Evolutionary conservation across 2,888 invertebrate genomes (phyloP), one percentile per base, ranked within the genome.

Genomic region (Resseliella maxima): DNA sequence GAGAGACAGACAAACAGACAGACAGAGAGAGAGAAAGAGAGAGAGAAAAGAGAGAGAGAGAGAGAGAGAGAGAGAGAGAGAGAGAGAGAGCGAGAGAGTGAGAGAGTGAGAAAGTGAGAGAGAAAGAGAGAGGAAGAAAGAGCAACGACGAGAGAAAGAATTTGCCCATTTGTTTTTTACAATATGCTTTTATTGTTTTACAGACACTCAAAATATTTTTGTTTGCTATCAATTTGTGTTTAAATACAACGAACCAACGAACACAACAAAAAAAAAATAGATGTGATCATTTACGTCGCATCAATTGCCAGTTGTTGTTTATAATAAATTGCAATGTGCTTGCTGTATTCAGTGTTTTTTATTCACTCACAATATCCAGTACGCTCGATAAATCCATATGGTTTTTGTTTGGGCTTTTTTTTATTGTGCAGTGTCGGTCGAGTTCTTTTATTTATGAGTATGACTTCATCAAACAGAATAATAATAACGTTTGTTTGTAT

Each of bases 391-490:
- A 72, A 12, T 72, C 31, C 72, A 72, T 31, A 72, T 72, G 72
- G 72, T 59, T 59, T 59, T 59, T 59, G 27, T 72, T 72, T 72
- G 0, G 72, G 1, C 31, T 31, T 15, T 72, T 72, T 72, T 59
- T 18, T 21, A 12, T 8, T 50, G 50, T 50, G 50, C 15, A 21
- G 10, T 50, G 50, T 50, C 59, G 27, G 5, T 21, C 50, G 50
- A n/a, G 15, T 59, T 59, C 59, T 72, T 31, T 72, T 72, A 72
- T 72, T 72, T 72, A 72, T 72, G 72, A 72, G 31, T 35, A 72
- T 72, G 72, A 72, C 72, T 72, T 31, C 72, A 72, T 72, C 72
- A 72, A 72, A 72, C 72, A 72, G 72, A 72, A 72, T 72, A 72
- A 72, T 72, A 72, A 72, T 35, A 72, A 72, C 72, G 72, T 72